phyloP scores from a whole-genome alignment of 2,113 vertebrate species.

The Semnornis frantzii region DNA sequence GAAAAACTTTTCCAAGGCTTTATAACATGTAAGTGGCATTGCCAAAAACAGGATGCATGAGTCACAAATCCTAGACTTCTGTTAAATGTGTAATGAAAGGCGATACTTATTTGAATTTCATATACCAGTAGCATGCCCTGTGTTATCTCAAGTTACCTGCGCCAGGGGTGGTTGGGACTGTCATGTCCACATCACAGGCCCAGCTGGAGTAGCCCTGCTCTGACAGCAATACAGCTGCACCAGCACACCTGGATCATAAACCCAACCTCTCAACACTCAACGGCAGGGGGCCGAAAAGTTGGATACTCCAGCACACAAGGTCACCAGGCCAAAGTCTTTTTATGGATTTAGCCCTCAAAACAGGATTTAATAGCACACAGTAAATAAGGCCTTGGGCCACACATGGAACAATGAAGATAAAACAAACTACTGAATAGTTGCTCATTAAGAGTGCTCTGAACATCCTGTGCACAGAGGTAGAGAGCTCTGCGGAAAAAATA shows the following conservation, averaged over 20 bases:
- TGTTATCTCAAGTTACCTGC: not conserved
- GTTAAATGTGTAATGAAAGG: not conserved
- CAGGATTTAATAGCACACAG: constrained; percentile 49
- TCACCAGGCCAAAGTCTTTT: constrained; percentile 62
- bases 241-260: constrained; percentile 58
- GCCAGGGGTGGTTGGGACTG: not conserved
- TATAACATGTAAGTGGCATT: not conserved
- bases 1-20: not conserved
- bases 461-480: constrained; percentile 54
- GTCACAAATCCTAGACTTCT: not conserved
- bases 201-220: not conserved
- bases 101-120: not conserved
- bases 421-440: constrained; percentile 35
- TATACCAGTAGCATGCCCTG: accelerated
- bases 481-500: constrained; percentile 44
- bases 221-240: not conserved
- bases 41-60: not conserved
- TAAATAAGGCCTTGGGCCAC: constrained; percentile 68
- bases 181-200: not conserved
- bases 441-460: constrained; percentile 46
- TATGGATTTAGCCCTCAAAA: constrained; percentile 63
- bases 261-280: constrained; percentile 22
- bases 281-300: constrained; percentile 16
- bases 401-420: constrained; percentile 68
- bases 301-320: constrained; percentile 18